phyloP scores from a whole-genome alignment of 2,888 invertebrate species.

The Ceramica pisi region DNA sequence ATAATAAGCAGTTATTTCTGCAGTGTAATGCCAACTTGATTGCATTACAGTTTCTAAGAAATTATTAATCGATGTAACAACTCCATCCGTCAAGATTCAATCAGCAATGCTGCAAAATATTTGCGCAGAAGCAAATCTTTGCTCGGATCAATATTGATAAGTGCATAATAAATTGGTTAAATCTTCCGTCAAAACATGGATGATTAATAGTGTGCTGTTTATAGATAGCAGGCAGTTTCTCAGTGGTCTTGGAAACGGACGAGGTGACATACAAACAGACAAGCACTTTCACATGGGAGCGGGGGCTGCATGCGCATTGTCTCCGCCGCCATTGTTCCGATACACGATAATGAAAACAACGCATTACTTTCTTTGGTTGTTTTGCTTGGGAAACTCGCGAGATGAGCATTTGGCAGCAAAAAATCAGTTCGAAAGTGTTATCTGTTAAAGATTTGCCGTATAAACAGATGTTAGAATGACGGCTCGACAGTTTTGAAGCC shows the following conservation, averaged over 20 bases:
- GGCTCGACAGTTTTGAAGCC: slow-evolving; percentile 30
- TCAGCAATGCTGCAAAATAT: slow-evolving; percentile 32
- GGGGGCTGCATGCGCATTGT: slow-evolving; percentile 68
- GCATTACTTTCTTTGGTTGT: slow-evolving; percentile 75
- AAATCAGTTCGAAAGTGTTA: slow-evolving; percentile 57
- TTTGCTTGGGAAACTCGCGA: slow-evolving; percentile 71
- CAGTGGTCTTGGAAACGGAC: slow-evolving; percentile 63
- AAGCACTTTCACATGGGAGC: slow-evolving; percentile 82
- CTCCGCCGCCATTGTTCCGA: slow-evolving; percentile 67
- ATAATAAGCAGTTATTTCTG: slow-evolving; percentile 21
- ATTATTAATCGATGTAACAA: slow-evolving; percentile 28
- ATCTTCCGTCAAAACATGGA: slow-evolving; percentile 41
- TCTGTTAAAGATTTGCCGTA: slow-evolving; percentile 35
- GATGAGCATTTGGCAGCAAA: slow-evolving; percentile 61
- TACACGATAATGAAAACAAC: slow-evolving; percentile 71
- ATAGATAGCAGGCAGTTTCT: slow-evolving; percentile 58
- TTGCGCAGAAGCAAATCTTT: slow-evolving; percentile 44
- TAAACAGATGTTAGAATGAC: slow-evolving; percentile 43
- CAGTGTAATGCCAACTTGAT: slow-evolving; percentile 4
- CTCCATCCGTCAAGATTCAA: slow-evolving; percentile 49
- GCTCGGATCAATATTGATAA: slow-evolving; percentile 52
- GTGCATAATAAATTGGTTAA: slow-evolving; percentile 36
- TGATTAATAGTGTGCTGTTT: slow-evolving; percentile 56
- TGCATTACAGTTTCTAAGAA: slow-evolving; percentile 39
- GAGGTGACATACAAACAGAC: slow-evolving; percentile 71